Evolutionary conservation across 2,888 invertebrate genomes (phyloP).

Genomic region (Diarsia dahlii): DNA sequence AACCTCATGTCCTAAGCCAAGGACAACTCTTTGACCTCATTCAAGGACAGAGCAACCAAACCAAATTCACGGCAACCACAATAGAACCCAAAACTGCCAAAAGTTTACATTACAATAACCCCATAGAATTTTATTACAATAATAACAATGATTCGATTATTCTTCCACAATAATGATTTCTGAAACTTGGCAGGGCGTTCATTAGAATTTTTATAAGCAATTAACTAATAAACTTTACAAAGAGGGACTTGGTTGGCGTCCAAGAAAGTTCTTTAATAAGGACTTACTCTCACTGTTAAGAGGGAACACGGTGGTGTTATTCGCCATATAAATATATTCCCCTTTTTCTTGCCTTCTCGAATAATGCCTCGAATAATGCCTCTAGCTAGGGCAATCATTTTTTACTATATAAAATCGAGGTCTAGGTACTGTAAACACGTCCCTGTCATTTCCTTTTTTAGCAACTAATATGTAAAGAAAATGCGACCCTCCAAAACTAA

Average conservation of each 20-base stretch:
- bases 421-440: too few relatives aligned
- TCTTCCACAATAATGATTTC: slow-evolving; percentile 22
- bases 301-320: too few relatives aligned
- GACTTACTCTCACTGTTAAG: slow-evolving; percentile 2
- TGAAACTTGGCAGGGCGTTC: slow-evolving; percentile 37
- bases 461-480: too few relatives aligned
- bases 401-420: too few relatives aligned
- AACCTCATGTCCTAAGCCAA: slow-evolving; percentile 12
- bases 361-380: too few relatives aligned
- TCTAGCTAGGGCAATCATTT: too few relatives aligned
- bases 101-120: slow-evolving; percentile 16
- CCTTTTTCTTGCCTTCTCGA: too few relatives aligned
- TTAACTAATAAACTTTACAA: slow-evolving; percentile 50
- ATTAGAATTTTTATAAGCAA: slow-evolving; percentile 51
- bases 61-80: slow-evolving; percentile 16
- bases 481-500: too few relatives aligned
- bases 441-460: too few relatives aligned
- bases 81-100: slow-evolving; percentile 24
- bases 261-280: slow-evolving; percentile 38
- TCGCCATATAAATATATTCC: too few relatives aligned
- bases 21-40: slow-evolving; percentile 10
- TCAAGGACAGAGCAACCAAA: slow-evolving; percentile 27
- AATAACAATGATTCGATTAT: slow-evolving; percentile 25
- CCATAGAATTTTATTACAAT: slow-evolving; percentile 19
- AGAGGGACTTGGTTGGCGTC: slow-evolving; percentile 37